These are phyloP conservation scores for Rhabdornis inornatus DNA, from an alignment of 2,113 vertebrate genomes.

Conservation along the genomic window DNA sequence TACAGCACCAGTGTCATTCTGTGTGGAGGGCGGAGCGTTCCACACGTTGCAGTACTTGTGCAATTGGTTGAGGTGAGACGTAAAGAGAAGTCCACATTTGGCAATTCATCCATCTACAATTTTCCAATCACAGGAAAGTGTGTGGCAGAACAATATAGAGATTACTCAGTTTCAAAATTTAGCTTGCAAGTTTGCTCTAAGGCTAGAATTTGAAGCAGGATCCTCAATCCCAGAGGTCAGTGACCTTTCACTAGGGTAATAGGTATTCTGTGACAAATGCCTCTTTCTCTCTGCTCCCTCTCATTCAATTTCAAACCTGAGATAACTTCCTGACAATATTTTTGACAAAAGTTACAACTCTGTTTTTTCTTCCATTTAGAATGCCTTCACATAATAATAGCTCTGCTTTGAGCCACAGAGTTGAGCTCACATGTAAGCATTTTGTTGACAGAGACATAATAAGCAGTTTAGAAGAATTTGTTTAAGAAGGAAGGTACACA, in stretches of 20 bases:
- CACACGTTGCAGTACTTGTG: fast-evolving
- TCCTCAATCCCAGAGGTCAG: background rate
- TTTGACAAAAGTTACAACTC: background rate
- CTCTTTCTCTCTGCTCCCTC: background rate
- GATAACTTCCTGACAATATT: background rate
- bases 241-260: background rate
- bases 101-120: background rate
- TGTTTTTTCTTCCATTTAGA: background rate
- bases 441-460: conserved; percentile 67
- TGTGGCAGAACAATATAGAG: background rate
- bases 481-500: conserved; percentile 63
- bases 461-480: conserved; percentile 67
- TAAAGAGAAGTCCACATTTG: background rate
- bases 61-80: background rate
- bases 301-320: background rate
- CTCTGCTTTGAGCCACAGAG: background rate
- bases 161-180: background rate
- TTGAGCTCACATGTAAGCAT: conserved; percentile 41
- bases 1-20: background rate
- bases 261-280: background rate
- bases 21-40: fast-evolving
- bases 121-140: background rate
- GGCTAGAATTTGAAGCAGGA: background rate
- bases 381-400: background rate
- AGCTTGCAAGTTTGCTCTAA: background rate